phyloP scores from a whole-genome alignment of 2,888 invertebrate species.

The Leptarthrus brevirostris region DNA sequence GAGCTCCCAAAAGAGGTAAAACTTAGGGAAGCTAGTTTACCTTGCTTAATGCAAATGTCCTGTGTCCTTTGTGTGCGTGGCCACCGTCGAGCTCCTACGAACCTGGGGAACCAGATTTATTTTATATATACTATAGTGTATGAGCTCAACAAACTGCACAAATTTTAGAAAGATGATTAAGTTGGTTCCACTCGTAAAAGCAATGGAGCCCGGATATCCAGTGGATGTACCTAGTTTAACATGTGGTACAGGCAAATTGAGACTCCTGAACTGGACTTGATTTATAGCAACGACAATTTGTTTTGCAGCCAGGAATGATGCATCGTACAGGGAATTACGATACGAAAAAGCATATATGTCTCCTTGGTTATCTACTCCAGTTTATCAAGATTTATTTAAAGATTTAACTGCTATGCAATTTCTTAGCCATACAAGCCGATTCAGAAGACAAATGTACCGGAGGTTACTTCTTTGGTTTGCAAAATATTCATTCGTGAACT shows the following conservation, averaged over 20 bases:
- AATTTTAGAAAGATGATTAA: slow-evolving; percentile 32
- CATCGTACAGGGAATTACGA: slow-evolving; percentile 17
- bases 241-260: neutral
- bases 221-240: slow-evolving; percentile 14
- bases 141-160: slow-evolving; percentile 14
- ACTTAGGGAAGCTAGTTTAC: neutral
- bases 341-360: slow-evolving; percentile 33
- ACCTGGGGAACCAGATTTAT: neutral
- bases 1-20: neutral
- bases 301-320: slow-evolving; percentile 38
- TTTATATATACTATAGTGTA: no score
- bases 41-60: slow-evolving; percentile 24
- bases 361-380: neutral
- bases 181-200: slow-evolving; percentile 8
- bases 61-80: neutral
- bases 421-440: slow-evolving; percentile 8
- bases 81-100: neutral
- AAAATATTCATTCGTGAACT: no score
- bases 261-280: slow-evolving; percentile 21
- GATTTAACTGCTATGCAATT: slow-evolving; percentile 32
- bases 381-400: slow-evolving; percentile 39
- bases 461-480: neutral
- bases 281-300: slow-evolving; percentile 44
- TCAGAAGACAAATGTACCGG: neutral
- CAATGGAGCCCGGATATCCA: neutral